Evolutionary conservation across 2,113 vertebrate genomes (phyloP).

Genomic region (Clarias gariepinus): DNA sequence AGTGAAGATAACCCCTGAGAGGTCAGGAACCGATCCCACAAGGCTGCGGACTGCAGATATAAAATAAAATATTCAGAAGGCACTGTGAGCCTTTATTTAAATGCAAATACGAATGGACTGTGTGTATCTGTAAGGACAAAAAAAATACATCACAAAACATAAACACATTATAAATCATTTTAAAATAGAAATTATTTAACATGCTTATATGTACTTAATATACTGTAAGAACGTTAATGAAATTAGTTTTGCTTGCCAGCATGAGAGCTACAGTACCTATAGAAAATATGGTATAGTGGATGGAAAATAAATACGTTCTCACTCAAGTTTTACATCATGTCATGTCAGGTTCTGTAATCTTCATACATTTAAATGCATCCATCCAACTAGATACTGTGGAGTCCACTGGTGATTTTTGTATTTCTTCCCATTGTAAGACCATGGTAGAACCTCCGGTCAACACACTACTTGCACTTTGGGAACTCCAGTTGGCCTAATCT

Average conservation of each 20-base stretch:
- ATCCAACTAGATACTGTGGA: too few relatives aligned
- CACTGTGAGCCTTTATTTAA: neutral
- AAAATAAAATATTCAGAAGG: slow-evolving; percentile 1
- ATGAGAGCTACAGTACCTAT: neutral
- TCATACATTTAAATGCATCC: neutral
- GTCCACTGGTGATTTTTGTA: too few relatives aligned
- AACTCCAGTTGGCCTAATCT: too few relatives aligned
- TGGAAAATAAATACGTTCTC: neutral
- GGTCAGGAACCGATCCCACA: slow-evolving; percentile 8
- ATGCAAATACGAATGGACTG: neutral
- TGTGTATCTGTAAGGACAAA: neutral
- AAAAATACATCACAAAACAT: neutral
- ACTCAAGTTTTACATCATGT: neutral
- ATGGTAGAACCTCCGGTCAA: too few relatives aligned
- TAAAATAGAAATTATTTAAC: neutral
- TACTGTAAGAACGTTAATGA: neutral
- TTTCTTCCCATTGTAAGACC: too few relatives aligned
- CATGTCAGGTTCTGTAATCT: neutral
- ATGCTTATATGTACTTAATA: neutral
- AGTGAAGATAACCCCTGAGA: slow-evolving; percentile 3
- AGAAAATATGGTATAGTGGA: neutral
- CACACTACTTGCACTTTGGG: too few relatives aligned
- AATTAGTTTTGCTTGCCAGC: neutral
- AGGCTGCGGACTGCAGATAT: neutral
- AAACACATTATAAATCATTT: neutral